phyloP scores from a whole-genome alignment of 2,797 vertebrate species.

The Bovichtus variegatus region DNA sequence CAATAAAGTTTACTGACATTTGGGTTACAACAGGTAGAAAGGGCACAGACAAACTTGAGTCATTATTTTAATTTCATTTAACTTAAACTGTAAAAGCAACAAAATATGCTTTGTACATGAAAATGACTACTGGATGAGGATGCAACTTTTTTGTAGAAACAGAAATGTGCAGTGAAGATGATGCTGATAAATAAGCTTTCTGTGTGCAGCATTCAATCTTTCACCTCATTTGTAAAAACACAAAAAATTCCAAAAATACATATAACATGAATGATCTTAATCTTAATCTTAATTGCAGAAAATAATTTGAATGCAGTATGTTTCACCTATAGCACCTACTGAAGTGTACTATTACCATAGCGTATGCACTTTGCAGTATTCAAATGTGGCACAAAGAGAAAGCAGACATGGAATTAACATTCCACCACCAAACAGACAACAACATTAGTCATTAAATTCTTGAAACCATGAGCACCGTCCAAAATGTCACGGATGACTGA shows the following conservation, averaged over 20 bases:
- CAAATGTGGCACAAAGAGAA: conserved; percentile 23
- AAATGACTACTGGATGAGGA: background rate
- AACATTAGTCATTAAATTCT: conserved; percentile 48
- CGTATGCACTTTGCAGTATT: conserved; percentile 9
- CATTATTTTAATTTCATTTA: conserved; percentile 6
- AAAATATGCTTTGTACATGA: conserved; percentile 2
- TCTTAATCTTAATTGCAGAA: background rate
- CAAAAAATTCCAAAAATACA: background rate
- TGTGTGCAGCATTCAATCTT: background rate
- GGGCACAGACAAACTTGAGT: background rate
- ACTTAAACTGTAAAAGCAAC: background rate
- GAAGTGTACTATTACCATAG: background rate
- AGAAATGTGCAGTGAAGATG: background rate
- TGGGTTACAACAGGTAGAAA: background rate
- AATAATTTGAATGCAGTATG: background rate
- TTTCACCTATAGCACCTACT: background rate
- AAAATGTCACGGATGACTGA: conserved; percentile 65
- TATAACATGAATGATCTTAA: background rate
- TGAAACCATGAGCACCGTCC: conserved; percentile 36
- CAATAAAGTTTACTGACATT: background rate
- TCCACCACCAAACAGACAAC: conserved; percentile 45
- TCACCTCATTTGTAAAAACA: background rate
- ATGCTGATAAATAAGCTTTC: background rate
- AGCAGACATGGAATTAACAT: conserved; percentile 21
- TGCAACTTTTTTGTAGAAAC: background rate